A percentile compares a stretch with the other conserved stretches of the same genome.
Conservation (phyloP, 1,140 invertebrate species). For the Achroia grisella region DNA sequence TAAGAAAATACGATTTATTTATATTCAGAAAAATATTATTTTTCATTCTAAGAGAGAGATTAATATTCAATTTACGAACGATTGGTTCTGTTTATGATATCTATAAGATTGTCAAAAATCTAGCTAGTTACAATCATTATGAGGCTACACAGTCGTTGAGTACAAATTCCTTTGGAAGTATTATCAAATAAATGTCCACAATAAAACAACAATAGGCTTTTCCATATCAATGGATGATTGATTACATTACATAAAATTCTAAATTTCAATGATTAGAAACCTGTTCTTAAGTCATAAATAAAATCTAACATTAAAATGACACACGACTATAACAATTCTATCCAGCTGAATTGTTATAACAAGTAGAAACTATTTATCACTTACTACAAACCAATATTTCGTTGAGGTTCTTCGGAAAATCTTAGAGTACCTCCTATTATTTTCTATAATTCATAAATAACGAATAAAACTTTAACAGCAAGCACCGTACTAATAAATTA, state of each 20-base stretch:
- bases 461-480: constrained; percentile 54
- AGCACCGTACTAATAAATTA: constrained; percentile 65
- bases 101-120: constrained; percentile 44
- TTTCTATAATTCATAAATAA: constrained; percentile 29
- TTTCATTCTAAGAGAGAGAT: constrained; percentile 42
- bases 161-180: constrained; percentile 30
- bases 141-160: constrained; percentile 56
- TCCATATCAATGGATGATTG: constrained; percentile 41
- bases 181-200: constrained; percentile 36
- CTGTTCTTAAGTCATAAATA: constrained; percentile 46
- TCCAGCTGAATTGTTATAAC: constrained; percentile 19
- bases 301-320: constrained; percentile 44
- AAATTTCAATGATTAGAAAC: constrained; percentile 67
- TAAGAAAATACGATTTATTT: constrained; percentile 69
- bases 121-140: constrained; percentile 53
- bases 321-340: constrained; percentile 21
- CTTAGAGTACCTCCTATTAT: constrained; percentile 23
- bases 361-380: constrained; percentile 37
- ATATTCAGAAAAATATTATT: constrained; percentile 67
- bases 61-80: constrained; percentile 51
- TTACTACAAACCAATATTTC: constrained; percentile 37
- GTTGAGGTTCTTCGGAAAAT: constrained; percentile 46
- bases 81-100: constrained; percentile 52
- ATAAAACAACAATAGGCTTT: constrained; percentile 36
- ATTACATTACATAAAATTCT: constrained; percentile 24